Base-by-base conservation (phyloP, 2,113 vertebrate species). In the Centropus unirufus region DNA sequence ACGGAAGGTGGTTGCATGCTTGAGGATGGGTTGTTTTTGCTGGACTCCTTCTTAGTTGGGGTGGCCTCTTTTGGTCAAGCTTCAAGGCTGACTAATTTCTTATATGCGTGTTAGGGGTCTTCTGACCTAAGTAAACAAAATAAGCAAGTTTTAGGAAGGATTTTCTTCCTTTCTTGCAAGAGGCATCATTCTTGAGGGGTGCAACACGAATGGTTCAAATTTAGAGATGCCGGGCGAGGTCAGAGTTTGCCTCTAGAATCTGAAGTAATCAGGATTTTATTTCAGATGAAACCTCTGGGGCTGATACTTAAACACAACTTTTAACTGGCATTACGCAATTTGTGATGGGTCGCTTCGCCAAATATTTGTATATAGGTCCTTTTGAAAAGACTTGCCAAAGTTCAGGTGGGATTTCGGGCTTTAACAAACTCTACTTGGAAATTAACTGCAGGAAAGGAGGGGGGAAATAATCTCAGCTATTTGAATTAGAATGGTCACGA, bases 281-380 rank as follows among this genome's bases (percentile, higher is more conserved):
- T 98, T 98, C 97, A 96, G 97, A 97, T 97, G 95, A 97, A 98
- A 97, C 97, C 97, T 98, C 95, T 97, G 97, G 97, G 95, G 91
- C 92, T 97, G 97, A 94, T 97, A 96, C 96, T 96, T 97, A 97
- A 98, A 97, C 93, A 95, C 97, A 95, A 97, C 96, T 97, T 98
- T 93, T 97, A 88, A 97, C 97, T 97, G 97, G 94, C 94, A 92
- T 98, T 97, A 97, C 88, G 83, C 98, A 97, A 96, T 98, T 98
- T 97, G 97, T 96, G 92, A 80, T 34, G 98, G 98, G 97, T 97
- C 62, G 51, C 97, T 97, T 97, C 95, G 94, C 92, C 90, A 97
- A 97, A 97, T 97, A 97, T 98, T 97, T 98, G 97, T 97, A 77
- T 97, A 97, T 95, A 78, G 89, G 40, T 58, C 49, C 51, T 36